A percentile compares a stretch with the other conserved stretches of the same genome.
phyloP scores from a whole-genome alignment of 2,888 invertebrate genomes.

The Oasisia sp. region DNA sequence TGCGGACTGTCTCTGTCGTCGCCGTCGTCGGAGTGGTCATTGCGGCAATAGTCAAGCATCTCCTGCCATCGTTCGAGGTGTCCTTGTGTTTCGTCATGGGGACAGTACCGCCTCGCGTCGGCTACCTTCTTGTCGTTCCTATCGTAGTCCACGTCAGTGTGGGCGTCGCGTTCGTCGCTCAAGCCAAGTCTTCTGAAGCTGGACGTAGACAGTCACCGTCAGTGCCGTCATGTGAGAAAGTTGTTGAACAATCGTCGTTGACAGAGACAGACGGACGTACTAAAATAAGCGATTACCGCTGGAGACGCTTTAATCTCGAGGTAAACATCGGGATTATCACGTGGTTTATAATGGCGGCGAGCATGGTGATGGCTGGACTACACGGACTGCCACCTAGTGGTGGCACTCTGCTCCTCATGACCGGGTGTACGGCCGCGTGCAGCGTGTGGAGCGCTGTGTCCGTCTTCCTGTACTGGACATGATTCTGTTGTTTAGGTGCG shows the following conservation, averaged over 20 bases:
- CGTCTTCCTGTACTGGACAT: not conserved
- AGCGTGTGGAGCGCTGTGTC: not conserved
- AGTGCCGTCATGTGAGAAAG: not conserved
- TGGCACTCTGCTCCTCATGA: not conserved
- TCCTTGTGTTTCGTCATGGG: not conserved
- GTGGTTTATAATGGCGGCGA: not conserved
- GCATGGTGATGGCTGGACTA: not conserved
- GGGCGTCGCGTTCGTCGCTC: not conserved
- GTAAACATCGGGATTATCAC: not conserved
- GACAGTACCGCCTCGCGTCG: not conserved
- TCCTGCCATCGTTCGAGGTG: not conserved
- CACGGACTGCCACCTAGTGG: not conserved
- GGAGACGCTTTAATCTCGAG: not conserved
- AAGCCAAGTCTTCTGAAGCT: not conserved
- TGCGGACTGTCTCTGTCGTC: not conserved
- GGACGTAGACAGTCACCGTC: not conserved
- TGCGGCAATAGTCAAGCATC: not conserved
- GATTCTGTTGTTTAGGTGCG: too few species aligned
- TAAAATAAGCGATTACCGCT: not conserved
- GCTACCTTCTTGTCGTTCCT: not conserved
- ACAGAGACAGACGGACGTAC: not conserved
- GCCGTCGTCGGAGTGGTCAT: not conserved
- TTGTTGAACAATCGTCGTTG: not conserved
- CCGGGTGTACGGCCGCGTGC: not conserved
- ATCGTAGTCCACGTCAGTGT: not conserved